These are phyloP conservation scores for Psilopsiagon aymara DNA, from an alignment of 2,113 vertebrate species.

Conservation along the genomic window DNA sequence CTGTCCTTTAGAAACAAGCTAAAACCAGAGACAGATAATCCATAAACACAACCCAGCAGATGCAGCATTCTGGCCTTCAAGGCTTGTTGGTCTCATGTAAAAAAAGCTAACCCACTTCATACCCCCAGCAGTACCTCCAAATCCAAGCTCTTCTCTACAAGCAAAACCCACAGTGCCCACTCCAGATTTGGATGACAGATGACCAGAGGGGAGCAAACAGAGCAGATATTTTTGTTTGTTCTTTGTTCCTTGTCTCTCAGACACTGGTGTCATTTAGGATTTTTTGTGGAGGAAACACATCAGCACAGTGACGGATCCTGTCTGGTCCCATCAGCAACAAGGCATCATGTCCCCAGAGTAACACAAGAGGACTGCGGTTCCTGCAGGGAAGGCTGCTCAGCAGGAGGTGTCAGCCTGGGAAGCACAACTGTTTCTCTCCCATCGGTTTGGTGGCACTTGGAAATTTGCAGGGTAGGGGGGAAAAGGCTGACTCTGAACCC, in stretches of 20 bases:
- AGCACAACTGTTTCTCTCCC: constrained; percentile 46
- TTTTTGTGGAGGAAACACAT: constrained; percentile 55
- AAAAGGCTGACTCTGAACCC: background rate
- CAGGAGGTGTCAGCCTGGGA: constrained; percentile 54
- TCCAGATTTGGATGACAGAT: background rate
- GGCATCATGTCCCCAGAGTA: background rate
- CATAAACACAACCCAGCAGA: background rate
- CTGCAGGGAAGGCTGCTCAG: constrained; percentile 59
- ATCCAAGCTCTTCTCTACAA: background rate
- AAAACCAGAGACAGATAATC: background rate
- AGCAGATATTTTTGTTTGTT: constrained; percentile 28
- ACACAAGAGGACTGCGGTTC: constrained; percentile 19
- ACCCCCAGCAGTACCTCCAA: background rate
- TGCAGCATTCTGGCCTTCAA: background rate
- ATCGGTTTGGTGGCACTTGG: background rate
- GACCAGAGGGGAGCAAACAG: background rate
- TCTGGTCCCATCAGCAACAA: constrained; percentile 64
- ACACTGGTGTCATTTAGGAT: constrained; percentile 46
- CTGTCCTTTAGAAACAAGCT: background rate
- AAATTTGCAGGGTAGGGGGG: background rate
- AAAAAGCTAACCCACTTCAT: background rate
- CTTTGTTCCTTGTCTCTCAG: constrained; percentile 15
- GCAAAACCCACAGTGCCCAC: background rate
- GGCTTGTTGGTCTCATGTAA: background rate
- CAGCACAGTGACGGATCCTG: constrained; percentile 58